phyloP scores from a whole-genome alignment of 2,888 invertebrate species.

The Chymomyza amoena region DNA sequence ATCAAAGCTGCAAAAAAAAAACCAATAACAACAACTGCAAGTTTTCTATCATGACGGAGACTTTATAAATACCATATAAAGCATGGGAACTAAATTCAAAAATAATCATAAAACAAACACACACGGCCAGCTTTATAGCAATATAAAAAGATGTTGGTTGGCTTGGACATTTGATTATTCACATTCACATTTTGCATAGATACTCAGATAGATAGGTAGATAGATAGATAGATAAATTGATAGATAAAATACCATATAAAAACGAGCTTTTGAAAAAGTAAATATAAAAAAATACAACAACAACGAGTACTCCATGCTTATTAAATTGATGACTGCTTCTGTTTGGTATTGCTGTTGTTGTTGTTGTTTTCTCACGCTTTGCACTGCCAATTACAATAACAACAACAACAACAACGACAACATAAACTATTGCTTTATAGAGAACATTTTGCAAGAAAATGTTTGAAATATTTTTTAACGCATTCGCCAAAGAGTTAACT shows the following conservation, averaged over 20 bases:
- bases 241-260: conserved; percentile 19
- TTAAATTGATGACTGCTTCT: conserved; percentile 47
- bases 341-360: conserved; percentile 13
- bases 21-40: neutral
- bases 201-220: conserved; percentile 16
- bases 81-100: conserved; percentile 55
- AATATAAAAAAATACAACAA: conserved; percentile 4
- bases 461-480: conserved; percentile 54
- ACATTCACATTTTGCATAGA: conserved; percentile 45
- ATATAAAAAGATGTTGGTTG: conserved; percentile 11
- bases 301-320: conserved; percentile 18
- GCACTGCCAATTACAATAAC: conserved; percentile 55
- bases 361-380: conserved; percentile 62
- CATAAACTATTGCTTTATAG: neutral
- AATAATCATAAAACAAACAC: neutral
- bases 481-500: conserved; percentile 14
- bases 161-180: conserved; percentile 48
- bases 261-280: neutral
- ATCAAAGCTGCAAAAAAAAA: neutral
- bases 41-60: too few species aligned
- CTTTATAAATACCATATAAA: neutral
- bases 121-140: conserved; percentile 41
- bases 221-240: conserved; percentile 23
- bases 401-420: conserved; percentile 8
- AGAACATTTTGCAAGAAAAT: conserved; percentile 62